Evolutionary conservation across 2,888 invertebrate genomes (phyloP), one percentile per base, ranked within the genome.

Genomic region (Rhagium mordax): DNA sequence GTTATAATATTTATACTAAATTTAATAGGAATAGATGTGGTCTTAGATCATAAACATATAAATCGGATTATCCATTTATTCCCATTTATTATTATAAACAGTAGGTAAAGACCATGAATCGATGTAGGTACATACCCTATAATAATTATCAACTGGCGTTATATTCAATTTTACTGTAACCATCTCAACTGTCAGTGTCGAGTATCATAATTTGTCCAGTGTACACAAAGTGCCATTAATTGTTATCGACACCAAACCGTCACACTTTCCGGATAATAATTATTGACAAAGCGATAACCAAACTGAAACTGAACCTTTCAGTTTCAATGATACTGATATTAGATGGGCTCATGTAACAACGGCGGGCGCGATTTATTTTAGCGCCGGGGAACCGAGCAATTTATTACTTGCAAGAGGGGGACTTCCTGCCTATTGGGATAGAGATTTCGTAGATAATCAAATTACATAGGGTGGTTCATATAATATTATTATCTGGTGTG

Each of bases 161-260:
- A 82, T 79, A 68, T 76, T 78, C 60, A 81, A 66, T 65, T 78
- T 81, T 27, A 81, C 79, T 51, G 79, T 81, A 33, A 81, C 80
- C 81, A 81, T 81, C 69, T 72, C 75, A 48, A 53, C 66, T 72
- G 71, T 62, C 70, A 59, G 67, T 59, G 70, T 59, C 48, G 48
- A 66, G 65, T 70, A 47, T 73, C 72, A 73, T 75, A 60, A 70
- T 75, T 57, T 57, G 41, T 41, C 33, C 16, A 21, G 67, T 41
- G 47, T 16, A 27, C 13, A 16, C 53, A 61, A 61, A 47, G 47
- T 15, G 53, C 67, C 67, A 67, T 67, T 57, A 57, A 55, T 67
- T 27, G 64, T 51, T 67, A 57, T 29, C 67, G 67, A 67, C 57
- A 67, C 41, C 57, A 33, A 5, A 51, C 33, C 60, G 20, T 29